These are phyloP conservation scores for Litocranius walleri DNA, from an alignment of 2,113 vertebrate genomes.

Conservation along the genomic window DNA sequence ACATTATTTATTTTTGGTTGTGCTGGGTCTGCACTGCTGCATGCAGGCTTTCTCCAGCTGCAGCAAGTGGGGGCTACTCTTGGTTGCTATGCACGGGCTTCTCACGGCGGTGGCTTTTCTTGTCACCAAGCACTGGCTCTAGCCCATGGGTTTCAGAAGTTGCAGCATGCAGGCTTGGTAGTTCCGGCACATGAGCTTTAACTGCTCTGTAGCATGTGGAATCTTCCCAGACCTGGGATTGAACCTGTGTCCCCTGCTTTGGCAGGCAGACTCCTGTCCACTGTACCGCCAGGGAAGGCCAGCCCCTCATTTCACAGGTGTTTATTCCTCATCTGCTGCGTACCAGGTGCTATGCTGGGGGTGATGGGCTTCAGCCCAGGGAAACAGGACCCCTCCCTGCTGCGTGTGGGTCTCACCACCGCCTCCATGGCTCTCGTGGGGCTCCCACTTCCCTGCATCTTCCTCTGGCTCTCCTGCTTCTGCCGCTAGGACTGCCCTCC, in stretches of 20 bases:
- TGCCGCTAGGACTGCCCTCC: background rate
- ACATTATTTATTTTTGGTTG: background rate
- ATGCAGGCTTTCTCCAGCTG: background rate
- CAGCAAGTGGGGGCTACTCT: background rate
- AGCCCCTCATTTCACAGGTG: background rate
- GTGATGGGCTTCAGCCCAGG: background rate
- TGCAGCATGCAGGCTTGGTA: background rate
- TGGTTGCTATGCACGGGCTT: background rate
- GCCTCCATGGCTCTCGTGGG: background rate
- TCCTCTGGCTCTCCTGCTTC: background rate
- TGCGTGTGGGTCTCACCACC: background rate
- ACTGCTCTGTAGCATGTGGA: background rate
- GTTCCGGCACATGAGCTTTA: background rate
- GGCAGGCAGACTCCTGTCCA: background rate
- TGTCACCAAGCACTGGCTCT: background rate
- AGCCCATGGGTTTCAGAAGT: background rate
- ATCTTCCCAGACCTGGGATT: background rate
- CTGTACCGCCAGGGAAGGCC: background rate
- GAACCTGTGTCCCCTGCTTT: background rate
- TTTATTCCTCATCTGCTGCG: too few relatives aligned
- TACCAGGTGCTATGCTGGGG: background rate
- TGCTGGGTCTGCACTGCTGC: background rate
- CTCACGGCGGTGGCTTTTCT: background rate
- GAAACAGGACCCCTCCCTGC: background rate
- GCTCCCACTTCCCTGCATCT: fast-evolving